Evolutionary conservation across 2,888 invertebrate species (phyloP).

Genomic region (Phalera bucephala): DNA sequence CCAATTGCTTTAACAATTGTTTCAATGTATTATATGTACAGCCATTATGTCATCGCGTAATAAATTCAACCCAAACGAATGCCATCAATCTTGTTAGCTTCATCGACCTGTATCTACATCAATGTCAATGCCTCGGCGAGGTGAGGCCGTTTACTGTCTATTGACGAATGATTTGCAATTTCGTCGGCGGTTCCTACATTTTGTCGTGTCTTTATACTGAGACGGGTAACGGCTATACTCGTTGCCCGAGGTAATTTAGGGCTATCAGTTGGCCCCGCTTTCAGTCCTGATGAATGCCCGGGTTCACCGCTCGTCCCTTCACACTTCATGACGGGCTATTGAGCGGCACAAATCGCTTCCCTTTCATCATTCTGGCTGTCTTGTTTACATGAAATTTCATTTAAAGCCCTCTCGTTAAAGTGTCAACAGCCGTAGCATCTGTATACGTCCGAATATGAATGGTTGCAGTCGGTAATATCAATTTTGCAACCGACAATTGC

Average conservation of each 20-base stretch:
- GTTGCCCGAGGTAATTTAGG: conserved; percentile 63
- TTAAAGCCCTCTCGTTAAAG: conserved; percentile 57
- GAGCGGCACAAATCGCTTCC: conserved; percentile 64
- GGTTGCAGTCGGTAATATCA: conserved; percentile 38
- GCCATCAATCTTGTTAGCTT: conserved; percentile 42
- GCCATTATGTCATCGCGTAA: conserved; percentile 24
- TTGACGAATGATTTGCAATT: conserved; percentile 62
- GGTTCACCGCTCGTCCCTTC: conserved; percentile 49
- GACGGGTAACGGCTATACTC: conserved; percentile 46
- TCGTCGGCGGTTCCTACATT: conserved; percentile 38
- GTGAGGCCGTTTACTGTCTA: conserved; percentile 52
- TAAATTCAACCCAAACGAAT: conserved; percentile 25
- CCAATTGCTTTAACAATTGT: conserved; percentile 12
- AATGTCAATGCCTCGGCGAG: conserved; percentile 51
- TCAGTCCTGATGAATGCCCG: conserved; percentile 70
- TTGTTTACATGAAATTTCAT: conserved; percentile 61
- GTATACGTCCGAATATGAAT: conserved; percentile 35
- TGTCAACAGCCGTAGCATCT: conserved; percentile 46
- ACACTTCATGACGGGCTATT: conserved; percentile 53
- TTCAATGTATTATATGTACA: conserved; percentile 20
- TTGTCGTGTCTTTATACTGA: conserved; percentile 37
- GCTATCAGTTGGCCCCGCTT: conserved; percentile 62
- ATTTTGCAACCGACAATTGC: conserved; percentile 55
- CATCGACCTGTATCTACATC: conserved; percentile 43
- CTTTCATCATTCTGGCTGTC: conserved; percentile 62